A percentile compares a stretch with the other conserved stretches of the same genome.
These are phyloP conservation scores for Apostichopus japonicus DNA, from an alignment of 35 echinoderm and acorn worm species.

Conservation along the genomic window DNA sequence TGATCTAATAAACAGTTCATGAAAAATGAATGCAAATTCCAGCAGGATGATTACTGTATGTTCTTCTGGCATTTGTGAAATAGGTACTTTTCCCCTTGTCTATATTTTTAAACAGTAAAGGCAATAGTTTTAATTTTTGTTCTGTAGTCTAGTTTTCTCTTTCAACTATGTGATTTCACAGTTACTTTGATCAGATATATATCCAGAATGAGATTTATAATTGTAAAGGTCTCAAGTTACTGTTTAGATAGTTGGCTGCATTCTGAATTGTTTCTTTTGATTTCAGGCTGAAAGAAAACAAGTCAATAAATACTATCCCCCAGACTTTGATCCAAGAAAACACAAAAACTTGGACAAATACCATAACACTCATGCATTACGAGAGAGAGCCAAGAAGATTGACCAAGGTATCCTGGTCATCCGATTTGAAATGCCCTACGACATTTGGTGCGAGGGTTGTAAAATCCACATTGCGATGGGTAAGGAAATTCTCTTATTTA, in stretches of 20 bases:
- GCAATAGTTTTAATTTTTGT: too few relatives aligned
- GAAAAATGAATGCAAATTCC: too few relatives aligned
- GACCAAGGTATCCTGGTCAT: constrained; percentile 95
- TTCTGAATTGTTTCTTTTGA: not conserved
- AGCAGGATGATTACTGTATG: too few relatives aligned
- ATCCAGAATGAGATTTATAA: too few relatives aligned
- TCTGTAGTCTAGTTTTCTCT: too few relatives aligned
- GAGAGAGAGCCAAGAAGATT: constrained; percentile 86
- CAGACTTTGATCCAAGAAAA: constrained; percentile 96
- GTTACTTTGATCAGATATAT: too few relatives aligned
- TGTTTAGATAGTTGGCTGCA: not conserved
- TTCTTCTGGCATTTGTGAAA: too few relatives aligned
- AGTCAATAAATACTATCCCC: constrained; percentile 97
- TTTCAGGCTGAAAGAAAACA: constrained; percentile 87
- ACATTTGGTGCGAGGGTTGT: constrained; percentile 99
- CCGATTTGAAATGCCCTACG: constrained; percentile 98
- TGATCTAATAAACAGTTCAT: too few relatives aligned
- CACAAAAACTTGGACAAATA: constrained; percentile 95
- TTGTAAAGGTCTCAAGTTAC: not conserved
- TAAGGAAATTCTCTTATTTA: constrained; percentile 21
- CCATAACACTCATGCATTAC: constrained; percentile 90
- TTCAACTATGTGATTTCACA: too few relatives aligned
- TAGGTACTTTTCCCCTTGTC: too few relatives aligned
- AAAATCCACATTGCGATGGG: constrained; percentile 97
- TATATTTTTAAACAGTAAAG: too few relatives aligned